Evolutionary conservation across 2,797 vertebrate species (phyloP), one percentile per base, ranked within the genome.

Genomic region (Gambusia yucatana): DNA sequence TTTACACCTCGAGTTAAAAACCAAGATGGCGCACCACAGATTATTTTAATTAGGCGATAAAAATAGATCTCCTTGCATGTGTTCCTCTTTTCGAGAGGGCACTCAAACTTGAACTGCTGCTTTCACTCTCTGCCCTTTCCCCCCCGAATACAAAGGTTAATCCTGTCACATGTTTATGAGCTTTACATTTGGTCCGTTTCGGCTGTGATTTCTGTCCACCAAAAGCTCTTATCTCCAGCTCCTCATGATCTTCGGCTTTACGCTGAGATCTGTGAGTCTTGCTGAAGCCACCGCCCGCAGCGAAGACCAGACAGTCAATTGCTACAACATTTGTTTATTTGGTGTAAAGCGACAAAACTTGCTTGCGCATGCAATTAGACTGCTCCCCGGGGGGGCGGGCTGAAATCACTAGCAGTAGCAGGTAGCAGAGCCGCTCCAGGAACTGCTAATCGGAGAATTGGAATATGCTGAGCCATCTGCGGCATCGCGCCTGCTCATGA

Each of bases 381-480:
- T 36, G 71, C 84, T 59, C 87, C 41, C 71, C 41, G 46, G 84
- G 87, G 87, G 77, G 67, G 79, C 61, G 25, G 70, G 79, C 61
- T 76, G 75, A 72, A 82, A 81, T 84, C 82, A 72, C 84, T 39
- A 77, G 72, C 22, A 1, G 76, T 33, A 74, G 73, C 22, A 1
- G 77, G 13, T 46, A 46, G 44, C 44, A 46, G 44, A 73, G 83
- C 83, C 77, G 46, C 85, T 86, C 84, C 86, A 87, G 85, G 84
- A 57, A 52, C 30, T 70, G 79, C 41, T 55, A 39, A 39, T 55
- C 0, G 30, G 78, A 84, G 81, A 71, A 86, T 39, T 39, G 41
- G 82, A 94, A 88, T 92, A 88, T 90, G 85, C 91, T 90, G 92
- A 89, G 86, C 89, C 89, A 91, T 91, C 91, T 92, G 91, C 81